Evolutionary conservation across 2,888 invertebrate species (phyloP), one percentile per base, ranked within the genome.

Genomic region (Archips crataeganus): DNA sequence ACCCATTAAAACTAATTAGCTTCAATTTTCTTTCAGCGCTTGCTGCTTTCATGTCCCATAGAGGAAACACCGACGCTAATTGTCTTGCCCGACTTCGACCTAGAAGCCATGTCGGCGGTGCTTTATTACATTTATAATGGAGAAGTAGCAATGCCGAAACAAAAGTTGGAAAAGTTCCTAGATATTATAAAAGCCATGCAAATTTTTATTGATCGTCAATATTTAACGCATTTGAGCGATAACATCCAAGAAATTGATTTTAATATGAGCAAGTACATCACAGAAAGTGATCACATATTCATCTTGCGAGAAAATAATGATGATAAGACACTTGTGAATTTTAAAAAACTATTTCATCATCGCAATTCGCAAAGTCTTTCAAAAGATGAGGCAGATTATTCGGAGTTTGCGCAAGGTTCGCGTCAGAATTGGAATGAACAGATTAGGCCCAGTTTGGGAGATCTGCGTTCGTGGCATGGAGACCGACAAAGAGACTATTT

Each of bases 121-220:
- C 92, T 97, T 57, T 96, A 96, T 81, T 96, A 96, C 82, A 95
- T 97, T 76, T 97, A 97, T 84, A 96, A 96, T 57, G 97, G 97
- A 70, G 96, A 95, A 84, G 96, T 96, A 0, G 87, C 93, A 3
- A 88, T 97, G 42, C 94, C 95, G n/a, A 93, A 94, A 54, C 90
- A 93, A n/a, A 93, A 95, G 75, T 80, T 96, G 34, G 87, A 94
- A 66, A 95, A 95, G 63, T 96, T 97, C 81, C 85, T 96, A 49
- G 93, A 95, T 39, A 95, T 96, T 2, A 95, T 96, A 42, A 90
- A 89, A 81, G 85, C 89, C 2, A 83, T 94, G 85, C 85, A 92
- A 85, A 90, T 94, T 81, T 90, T 87, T 79, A 83, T 94, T 57
- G 94, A 94, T 70, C 80, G 80, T 42, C 80, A 88, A 78, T 84